Conservation (phyloP, 2,113 vertebrate species). For the Sprattus sprattus region DNA sequence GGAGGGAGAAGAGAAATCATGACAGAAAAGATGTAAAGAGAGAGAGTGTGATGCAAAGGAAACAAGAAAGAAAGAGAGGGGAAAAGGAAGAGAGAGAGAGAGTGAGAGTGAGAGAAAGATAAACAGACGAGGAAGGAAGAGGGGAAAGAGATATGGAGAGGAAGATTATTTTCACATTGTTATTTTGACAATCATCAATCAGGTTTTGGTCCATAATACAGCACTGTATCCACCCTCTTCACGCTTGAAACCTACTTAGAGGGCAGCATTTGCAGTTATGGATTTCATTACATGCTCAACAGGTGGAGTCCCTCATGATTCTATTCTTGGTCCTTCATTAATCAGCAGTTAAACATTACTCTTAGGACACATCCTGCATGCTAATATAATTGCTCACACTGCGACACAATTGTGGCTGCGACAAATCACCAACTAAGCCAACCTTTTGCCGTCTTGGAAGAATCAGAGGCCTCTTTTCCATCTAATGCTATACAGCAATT, state of each 20-base stretch:
- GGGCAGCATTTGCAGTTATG: too few relatives aligned
- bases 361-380: neutral
- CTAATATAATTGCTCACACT: neutral
- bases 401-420: neutral
- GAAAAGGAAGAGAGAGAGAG: neutral
- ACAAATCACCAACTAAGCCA: neutral
- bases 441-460: neutral
- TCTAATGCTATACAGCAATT: neutral
- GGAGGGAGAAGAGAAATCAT: slow-evolving; percentile 5
- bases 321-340: too few relatives aligned
- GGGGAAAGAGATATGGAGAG: neutral
- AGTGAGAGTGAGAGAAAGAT: neutral
- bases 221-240: too few relatives aligned
- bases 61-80: neutral
- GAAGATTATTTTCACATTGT: neutral
- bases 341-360: neutral
- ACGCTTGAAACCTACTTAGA: too few relatives aligned
- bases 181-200: too few relatives aligned
- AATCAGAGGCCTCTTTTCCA: neutral
- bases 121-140: neutral
- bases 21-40: slow-evolving; percentile 31
- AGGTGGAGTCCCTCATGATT: too few relatives aligned
- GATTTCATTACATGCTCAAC: too few relatives aligned
- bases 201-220: too few relatives aligned
- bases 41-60: neutral